Percentiles rank a stretch among this genome's conserved stretches.
These are phyloP conservation scores for Phorcus lineatus DNA, from an alignment of 2,888 invertebrate genomes.

Conservation along the genomic window DNA sequence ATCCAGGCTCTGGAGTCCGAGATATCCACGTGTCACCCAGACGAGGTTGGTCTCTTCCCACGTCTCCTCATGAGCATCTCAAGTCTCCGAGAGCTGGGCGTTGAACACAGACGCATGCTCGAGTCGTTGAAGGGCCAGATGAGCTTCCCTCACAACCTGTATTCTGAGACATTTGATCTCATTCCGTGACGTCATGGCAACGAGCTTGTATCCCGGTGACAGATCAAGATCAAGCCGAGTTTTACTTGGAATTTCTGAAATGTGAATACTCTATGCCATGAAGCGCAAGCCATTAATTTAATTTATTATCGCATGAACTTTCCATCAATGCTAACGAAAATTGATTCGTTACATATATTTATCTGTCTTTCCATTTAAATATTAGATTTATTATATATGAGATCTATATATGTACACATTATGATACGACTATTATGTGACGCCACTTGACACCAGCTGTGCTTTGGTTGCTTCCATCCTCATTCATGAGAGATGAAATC, in stretches of 20 bases:
- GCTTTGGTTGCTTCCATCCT: constrained; percentile 18
- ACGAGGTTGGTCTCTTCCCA: constrained; percentile 70
- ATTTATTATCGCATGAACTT: constrained; percentile 23
- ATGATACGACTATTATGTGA: not conserved
- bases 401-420: constrained; percentile 7
- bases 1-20: constrained; percentile 72
- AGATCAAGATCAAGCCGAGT: not conserved
- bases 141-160: constrained; percentile 70
- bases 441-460: constrained; percentile 7
- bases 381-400: constrained; percentile 18
- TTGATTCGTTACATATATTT: constrained; percentile 1
- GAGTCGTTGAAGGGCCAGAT: constrained; percentile 70
- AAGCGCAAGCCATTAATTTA: constrained; percentile 6
- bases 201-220: constrained; percentile 19
- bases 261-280: constrained; percentile 1
- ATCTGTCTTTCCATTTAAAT: constrained; percentile 22
- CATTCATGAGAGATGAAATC: not conserved
- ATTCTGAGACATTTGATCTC: constrained; percentile 73
- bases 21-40: constrained; percentile 67
- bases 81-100: constrained; percentile 73
- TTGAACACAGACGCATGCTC: constrained; percentile 73
- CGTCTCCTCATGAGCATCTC: constrained; percentile 74
- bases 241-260: not conserved
- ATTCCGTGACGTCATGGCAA: constrained; percentile 47
- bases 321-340: constrained; percentile 15